A percentile compares a stretch with the other conserved stretches of the same genome.
Conservation (phyloP, 2,113 vertebrate species). For the Gavia stellata region DNA sequence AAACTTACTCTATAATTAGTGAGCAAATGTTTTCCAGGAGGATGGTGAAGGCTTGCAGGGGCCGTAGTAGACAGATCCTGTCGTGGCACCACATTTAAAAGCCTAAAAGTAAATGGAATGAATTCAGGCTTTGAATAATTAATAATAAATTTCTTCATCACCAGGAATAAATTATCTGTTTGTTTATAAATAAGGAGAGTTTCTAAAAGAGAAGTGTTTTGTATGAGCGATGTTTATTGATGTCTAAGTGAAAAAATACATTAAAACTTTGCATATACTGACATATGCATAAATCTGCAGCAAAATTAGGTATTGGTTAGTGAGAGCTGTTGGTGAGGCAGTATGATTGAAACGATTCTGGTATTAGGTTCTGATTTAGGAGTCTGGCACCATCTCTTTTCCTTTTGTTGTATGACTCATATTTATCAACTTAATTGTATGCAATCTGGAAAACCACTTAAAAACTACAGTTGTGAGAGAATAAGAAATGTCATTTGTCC, state of each 20-base stretch:
- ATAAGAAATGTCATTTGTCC: not conserved
- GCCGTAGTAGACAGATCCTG: not conserved
- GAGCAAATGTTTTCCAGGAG: not conserved
- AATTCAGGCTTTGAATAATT: not conserved
- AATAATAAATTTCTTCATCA: not conserved
- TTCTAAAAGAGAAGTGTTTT: not conserved
- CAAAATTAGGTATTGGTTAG: not conserved
- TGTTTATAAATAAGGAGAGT: not conserved
- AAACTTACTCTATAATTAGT: not conserved
- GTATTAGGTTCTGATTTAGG: not conserved
- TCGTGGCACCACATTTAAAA: not conserved
- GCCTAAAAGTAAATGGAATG: not conserved
- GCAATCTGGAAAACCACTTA: not conserved
- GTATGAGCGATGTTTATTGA: not conserved
- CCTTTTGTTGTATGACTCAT: not conserved
- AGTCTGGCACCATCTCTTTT: not conserved
- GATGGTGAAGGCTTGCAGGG: not conserved
- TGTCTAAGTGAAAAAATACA: not conserved
- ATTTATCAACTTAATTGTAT: not conserved
- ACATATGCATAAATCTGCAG: not conserved
- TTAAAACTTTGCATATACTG: not conserved
- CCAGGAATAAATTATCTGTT: not conserved
- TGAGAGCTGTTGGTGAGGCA: not conserved
- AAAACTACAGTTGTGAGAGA: not conserved
- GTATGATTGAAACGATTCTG: fast-evolving